These are phyloP conservation scores for Galleria mellonella DNA, from an alignment of 1,140 invertebrate species.

Conservation along the genomic window DNA sequence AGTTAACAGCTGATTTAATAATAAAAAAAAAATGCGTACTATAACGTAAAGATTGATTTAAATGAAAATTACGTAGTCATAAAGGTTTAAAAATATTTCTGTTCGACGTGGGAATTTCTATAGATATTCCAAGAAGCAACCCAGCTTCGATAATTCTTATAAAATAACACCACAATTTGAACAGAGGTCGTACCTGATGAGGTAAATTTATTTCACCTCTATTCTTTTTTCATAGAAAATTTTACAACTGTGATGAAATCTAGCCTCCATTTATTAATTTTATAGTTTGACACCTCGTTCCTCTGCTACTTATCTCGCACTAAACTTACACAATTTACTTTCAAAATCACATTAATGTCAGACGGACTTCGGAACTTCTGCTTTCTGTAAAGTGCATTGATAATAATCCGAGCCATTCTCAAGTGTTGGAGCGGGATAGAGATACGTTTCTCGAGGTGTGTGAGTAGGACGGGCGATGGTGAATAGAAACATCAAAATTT, in stretches of 20 bases:
- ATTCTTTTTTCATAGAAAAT: neutral
- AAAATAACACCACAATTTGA: no score
- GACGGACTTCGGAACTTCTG: slow-evolving; percentile 56
- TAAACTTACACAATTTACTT: slow-evolving; percentile 69
- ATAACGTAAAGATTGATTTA: no score
- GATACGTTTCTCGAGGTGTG: slow-evolving; percentile 14
- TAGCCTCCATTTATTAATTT: slow-evolving; percentile 62
- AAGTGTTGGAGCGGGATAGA: slow-evolving; percentile 26
- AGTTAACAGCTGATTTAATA: no score
- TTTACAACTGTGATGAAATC: slow-evolving; percentile 25
- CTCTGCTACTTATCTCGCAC: slow-evolving; percentile 50
- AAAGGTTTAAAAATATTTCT: no score
- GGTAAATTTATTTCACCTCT: no score
- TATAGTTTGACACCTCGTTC: slow-evolving; percentile 64
- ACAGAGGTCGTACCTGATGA: no score
- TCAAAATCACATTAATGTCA: slow-evolving; percentile 71
- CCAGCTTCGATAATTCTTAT: no score
- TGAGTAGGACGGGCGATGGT: slow-evolving; percentile 26
- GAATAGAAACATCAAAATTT: slow-evolving; percentile 74
- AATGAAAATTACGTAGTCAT: no score
- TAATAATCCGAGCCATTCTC: slow-evolving; percentile 67
- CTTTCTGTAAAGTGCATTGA: slow-evolving; percentile 73
- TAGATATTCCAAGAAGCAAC: no score
- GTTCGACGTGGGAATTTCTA: no score
- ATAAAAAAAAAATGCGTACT: no score